Conservation (phyloP, 2,888 invertebrate genomes). For the Dascillus cervinus region DNA sequence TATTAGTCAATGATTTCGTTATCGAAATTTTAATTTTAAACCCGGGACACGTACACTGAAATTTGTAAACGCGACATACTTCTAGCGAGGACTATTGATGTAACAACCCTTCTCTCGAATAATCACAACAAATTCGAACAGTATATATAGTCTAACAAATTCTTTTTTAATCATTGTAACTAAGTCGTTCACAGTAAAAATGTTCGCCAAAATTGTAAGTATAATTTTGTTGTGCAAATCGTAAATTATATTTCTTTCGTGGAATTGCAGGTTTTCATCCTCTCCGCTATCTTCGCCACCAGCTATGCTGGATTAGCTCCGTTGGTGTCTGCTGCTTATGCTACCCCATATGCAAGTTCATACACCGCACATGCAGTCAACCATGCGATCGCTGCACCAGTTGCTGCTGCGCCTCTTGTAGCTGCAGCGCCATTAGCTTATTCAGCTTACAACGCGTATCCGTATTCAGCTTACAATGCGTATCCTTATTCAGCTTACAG, state of each 20-base stretch:
- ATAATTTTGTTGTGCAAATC: background rate
- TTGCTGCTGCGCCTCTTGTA: conserved; percentile 38
- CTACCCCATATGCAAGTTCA: conserved; percentile 67
- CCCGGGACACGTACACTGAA: no score
- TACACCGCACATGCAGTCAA: conserved; percentile 69
- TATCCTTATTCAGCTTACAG: conserved; percentile 34
- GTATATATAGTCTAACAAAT: no score
- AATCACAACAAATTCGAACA: no score
- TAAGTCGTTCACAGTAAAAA: no score
- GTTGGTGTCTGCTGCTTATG: conserved; percentile 46
- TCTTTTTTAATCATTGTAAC: no score
- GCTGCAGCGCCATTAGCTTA: conserved; percentile 27
- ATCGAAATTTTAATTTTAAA: no score
- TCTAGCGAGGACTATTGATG: no score
- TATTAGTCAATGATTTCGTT: no score
- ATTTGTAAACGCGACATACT: no score
- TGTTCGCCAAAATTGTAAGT: background rate
- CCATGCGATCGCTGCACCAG: conserved; percentile 66
- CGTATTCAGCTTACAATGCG: conserved; percentile 27
- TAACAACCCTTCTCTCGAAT: no score
- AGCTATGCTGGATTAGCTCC: conserved; percentile 34
- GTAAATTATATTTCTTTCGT: conserved; percentile 1
- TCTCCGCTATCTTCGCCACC: conserved; percentile 13
- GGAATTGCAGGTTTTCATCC: conserved; percentile 11
- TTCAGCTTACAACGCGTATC: conserved; percentile 18